Evolutionary conservation across 1,140 invertebrate genomes (phyloP).

Genomic region (Heliconius himera): DNA sequence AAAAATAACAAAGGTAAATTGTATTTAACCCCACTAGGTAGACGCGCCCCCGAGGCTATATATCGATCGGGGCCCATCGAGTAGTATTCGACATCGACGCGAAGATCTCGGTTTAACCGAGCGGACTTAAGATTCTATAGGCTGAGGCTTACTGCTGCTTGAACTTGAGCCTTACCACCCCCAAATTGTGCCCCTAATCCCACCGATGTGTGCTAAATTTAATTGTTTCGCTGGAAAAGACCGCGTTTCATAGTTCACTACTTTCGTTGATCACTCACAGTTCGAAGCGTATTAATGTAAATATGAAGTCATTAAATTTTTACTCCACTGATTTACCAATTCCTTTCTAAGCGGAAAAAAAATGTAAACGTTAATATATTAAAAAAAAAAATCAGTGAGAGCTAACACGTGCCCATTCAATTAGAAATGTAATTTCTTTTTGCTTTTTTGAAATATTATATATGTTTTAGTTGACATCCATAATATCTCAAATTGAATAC

Average conservation of each 20-base stretch:
- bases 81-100: slow-evolving; percentile 58
- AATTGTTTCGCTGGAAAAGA: slow-evolving; percentile 75
- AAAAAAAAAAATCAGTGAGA: slow-evolving; percentile 39
- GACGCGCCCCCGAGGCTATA: slow-evolving; percentile 65
- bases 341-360: slow-evolving; percentile 59
- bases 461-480: too few species aligned
- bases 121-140: slow-evolving; percentile 69
- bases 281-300: slow-evolving; percentile 71
- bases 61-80: slow-evolving; percentile 70
- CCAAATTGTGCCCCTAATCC: slow-evolving; percentile 58
- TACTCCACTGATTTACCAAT: slow-evolving; percentile 48
- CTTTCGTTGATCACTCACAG: slow-evolving; percentile 60
- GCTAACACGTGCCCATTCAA: slow-evolving; percentile 40
- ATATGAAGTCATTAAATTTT: slow-evolving; percentile 78
- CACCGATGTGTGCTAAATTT: slow-evolving; percentile 71
- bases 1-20: slow-evolving; percentile 82
- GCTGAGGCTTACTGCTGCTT: slow-evolving; percentile 54
- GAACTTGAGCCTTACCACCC: slow-evolving; percentile 48
- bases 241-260: slow-evolving; percentile 62
- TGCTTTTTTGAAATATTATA: slow-evolving; percentile 23
- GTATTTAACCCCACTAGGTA: slow-evolving; percentile 79
- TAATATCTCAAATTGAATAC: too few species aligned
- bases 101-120: slow-evolving; percentile 66
- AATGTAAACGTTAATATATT: slow-evolving; percentile 31
- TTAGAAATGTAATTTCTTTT: slow-evolving; percentile 37